Percentiles rank a stretch among this genome's conserved stretches.
phyloP scores from a whole-genome alignment of 2,797 vertebrate genomes.

The Catostomus latipinnis region DNA sequence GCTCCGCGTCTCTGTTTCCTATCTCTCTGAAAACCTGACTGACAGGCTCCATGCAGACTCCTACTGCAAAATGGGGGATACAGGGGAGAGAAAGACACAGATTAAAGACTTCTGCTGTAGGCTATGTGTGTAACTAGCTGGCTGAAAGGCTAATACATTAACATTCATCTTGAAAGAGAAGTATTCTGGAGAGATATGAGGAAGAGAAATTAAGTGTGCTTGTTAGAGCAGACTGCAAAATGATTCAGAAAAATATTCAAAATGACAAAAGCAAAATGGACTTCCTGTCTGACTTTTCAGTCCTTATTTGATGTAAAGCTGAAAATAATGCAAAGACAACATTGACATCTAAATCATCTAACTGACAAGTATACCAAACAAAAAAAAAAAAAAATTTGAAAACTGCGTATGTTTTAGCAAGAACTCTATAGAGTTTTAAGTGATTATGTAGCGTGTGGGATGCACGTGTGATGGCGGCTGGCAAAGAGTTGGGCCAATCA shows the following conservation, averaged over 20 bases:
- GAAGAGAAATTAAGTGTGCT: slow-evolving; percentile 12
- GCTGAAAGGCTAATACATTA: slow-evolving; percentile 18
- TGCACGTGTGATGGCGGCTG: too few species aligned
- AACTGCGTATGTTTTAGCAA: too few species aligned
- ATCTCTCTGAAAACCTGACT: slow-evolving; percentile 42
- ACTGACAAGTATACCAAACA: too few species aligned
- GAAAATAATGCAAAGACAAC: background rate
- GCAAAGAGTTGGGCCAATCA: too few species aligned
- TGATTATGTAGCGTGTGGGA: too few species aligned
- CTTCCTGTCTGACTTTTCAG: slow-evolving; percentile 13
- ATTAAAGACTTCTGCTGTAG: slow-evolving; percentile 22
- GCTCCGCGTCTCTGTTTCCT: slow-evolving; percentile 41
- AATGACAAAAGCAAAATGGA: background rate
- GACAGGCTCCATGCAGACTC: slow-evolving; percentile 44
- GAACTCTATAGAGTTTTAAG: too few species aligned
- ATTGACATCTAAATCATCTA: too few species aligned
- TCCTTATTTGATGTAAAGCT: background rate
- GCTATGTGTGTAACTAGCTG: slow-evolving; percentile 27
- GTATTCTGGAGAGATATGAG: background rate
- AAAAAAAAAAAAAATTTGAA: too few species aligned
- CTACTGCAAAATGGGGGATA: background rate
- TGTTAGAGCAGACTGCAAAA: slow-evolving; percentile 3
- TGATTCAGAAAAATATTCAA: background rate
- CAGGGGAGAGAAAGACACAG: slow-evolving; percentile 9
- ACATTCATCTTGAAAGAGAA: slow-evolving; percentile 19